Evolutionary conservation across 1,140 invertebrate species (phyloP).

Genomic region (Drosophila azteca): DNA sequence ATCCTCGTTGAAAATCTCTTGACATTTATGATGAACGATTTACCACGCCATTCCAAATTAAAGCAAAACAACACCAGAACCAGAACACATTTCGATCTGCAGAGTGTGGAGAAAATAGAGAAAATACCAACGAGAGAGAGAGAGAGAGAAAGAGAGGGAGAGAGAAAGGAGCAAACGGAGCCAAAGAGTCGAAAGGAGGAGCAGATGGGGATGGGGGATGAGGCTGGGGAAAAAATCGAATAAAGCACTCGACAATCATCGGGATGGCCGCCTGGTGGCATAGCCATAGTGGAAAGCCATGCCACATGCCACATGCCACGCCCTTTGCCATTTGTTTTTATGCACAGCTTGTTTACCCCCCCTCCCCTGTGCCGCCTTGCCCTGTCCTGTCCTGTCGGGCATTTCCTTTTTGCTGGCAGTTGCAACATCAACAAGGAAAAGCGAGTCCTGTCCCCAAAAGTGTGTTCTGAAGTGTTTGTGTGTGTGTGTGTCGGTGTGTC

Average conservation of each 20-base stretch:
- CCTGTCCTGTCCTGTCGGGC: no score
- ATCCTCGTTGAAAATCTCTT: slow-evolving; percentile 57
- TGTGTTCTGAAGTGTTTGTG: neutral
- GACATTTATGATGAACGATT: slow-evolving; percentile 66
- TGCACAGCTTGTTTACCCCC: slow-evolving; percentile 32
- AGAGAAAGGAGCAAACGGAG: neutral
- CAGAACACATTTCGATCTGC: slow-evolving; percentile 1
- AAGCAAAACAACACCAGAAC: slow-evolving; percentile 41
- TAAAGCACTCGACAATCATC: slow-evolving; percentile 60
- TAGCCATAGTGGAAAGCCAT: slow-evolving; percentile 2
- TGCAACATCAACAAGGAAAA: slow-evolving; percentile 45
- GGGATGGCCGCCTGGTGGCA: slow-evolving; percentile 13
- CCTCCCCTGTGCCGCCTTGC: neutral
- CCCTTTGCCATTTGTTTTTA: slow-evolving; percentile 46
- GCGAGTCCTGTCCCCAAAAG: slow-evolving; percentile 15
- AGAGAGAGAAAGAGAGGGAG: neutral
- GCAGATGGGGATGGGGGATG: no score
- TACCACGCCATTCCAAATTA: slow-evolving; percentile 62
- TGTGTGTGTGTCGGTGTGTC: no score
- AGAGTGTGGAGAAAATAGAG: no score
- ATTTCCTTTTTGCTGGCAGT: slow-evolving; percentile 8
- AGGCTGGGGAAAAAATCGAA: slow-evolving; percentile 51
- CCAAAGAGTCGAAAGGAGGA: no score
- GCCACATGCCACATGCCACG: slow-evolving; percentile 35
- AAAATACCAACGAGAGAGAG: neutral